A percentile compares a stretch with the other conserved stretches of the same genome.
These are phyloP conservation scores for Crotalus tigris DNA, from an alignment of 2,113 vertebrate genomes.

Conservation along the genomic window DNA sequence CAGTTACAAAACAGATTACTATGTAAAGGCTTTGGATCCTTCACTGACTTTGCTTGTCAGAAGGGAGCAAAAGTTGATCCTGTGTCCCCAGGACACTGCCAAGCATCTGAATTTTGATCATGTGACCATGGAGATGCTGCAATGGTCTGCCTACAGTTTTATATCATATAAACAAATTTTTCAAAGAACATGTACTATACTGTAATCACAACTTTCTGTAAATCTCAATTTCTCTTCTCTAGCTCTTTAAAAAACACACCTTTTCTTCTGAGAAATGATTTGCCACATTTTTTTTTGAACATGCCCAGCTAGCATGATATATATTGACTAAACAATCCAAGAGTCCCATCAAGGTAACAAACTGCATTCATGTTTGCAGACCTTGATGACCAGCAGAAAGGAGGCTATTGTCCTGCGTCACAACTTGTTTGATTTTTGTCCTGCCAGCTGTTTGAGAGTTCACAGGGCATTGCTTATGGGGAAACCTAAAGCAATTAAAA, in stretches of 20 bases:
- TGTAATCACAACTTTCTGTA: background rate
- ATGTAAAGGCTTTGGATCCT: background rate
- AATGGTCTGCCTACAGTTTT: background rate
- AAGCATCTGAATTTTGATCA: background rate
- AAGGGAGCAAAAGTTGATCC: background rate
- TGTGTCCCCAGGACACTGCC: background rate
- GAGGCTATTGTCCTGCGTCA: conserved; percentile 34
- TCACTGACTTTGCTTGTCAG: background rate
- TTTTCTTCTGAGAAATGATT: background rate
- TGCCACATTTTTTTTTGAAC: background rate
- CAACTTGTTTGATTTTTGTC: conserved; percentile 27
- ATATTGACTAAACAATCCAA: conserved; percentile 26
- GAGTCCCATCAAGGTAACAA: conserved; percentile 47
- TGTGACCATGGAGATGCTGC: background rate
- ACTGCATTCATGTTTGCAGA: conserved; percentile 32
- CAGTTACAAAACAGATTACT: background rate
- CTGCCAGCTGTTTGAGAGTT: background rate
- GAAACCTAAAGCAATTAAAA: background rate
- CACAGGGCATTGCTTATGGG: background rate
- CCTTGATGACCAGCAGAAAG: conserved; percentile 35
- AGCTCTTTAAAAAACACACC: background rate
- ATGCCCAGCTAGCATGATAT: conserved; percentile 8
- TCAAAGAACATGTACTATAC: background rate
- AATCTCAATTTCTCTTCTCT: background rate
- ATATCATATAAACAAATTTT: background rate